Evolutionary conservation across 2,797 vertebrate genomes (phyloP).

Genomic region (Vireo griseus): DNA sequence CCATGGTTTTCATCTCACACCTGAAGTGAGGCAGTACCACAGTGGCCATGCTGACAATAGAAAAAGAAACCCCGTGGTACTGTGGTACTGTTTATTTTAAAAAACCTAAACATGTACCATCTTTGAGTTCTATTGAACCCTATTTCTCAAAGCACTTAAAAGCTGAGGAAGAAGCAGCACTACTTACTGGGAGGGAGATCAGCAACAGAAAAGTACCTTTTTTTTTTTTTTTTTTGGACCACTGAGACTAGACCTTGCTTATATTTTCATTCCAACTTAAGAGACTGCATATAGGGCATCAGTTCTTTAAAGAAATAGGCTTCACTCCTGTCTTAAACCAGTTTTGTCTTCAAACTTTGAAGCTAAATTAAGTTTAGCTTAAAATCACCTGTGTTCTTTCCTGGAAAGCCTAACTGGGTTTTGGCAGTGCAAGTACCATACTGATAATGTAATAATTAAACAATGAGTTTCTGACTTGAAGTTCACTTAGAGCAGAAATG

Average conservation of each 20-base stretch:
- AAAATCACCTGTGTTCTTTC: background rate
- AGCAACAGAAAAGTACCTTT: background rate
- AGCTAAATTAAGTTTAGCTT: background rate
- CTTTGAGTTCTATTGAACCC: background rate
- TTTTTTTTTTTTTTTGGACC: background rate
- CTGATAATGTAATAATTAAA: background rate
- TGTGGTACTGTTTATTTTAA: background rate
- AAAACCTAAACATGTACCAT: background rate
- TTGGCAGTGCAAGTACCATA: background rate
- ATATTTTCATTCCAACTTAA: background rate
- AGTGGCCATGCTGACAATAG: background rate
- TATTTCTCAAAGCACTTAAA: background rate
- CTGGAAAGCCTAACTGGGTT: background rate
- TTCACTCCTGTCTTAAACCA: background rate
- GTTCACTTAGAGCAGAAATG: background rate
- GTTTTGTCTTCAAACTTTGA: background rate
- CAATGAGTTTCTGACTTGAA: background rate
- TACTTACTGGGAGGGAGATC: background rate
- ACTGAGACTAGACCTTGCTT: background rate
- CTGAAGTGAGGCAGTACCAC: background rate
- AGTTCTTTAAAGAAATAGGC: background rate
- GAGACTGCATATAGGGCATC: background rate
- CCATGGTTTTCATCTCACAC: background rate
- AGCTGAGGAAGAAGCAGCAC: background rate
- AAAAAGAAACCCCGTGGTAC: accelerated